Conservation (phyloP, 2,797 vertebrate genomes). For the Serranus cabrilla region DNA sequence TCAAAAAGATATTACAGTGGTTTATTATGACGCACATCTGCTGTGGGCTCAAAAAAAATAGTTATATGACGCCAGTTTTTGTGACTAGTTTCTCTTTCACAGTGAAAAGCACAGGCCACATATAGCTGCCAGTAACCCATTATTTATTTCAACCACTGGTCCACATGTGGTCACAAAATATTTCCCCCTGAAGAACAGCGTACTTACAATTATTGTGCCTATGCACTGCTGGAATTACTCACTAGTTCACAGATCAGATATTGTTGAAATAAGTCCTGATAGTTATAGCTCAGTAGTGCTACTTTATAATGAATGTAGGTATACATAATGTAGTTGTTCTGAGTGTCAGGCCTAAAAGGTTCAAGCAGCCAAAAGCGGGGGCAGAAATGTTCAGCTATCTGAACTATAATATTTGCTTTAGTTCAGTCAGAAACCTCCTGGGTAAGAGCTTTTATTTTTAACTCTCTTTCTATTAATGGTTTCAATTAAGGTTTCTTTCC, state of each 20-base stretch:
- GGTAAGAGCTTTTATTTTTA: background rate
- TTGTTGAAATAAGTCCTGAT: background rate
- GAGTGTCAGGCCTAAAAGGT: background rate
- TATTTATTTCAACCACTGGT: background rate
- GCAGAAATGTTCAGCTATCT: background rate
- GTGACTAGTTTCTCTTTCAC: background rate
- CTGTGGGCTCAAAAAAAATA: background rate
- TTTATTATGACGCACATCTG: background rate
- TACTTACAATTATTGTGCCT: too few species aligned
- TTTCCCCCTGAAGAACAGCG: too few species aligned
- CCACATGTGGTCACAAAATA: background rate
- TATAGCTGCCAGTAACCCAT: background rate
- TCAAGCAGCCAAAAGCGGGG: too few species aligned
- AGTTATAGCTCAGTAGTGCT: background rate
- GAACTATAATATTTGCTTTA: background rate
- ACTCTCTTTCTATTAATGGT: background rate
- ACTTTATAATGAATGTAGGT: background rate
- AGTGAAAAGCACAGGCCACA: background rate
- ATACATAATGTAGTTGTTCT: too few species aligned
- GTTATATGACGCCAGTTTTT: background rate
- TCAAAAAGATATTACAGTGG: background rate
- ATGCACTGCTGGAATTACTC: background rate
- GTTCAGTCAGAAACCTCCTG: background rate
- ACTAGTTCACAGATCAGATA: background rate
- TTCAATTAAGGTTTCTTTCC: background rate